A percentile compares a stretch with the other conserved stretches of the same genome.
Conservation (phyloP, 37 sponge, comb jelly and placozoan genomes). For the Chondrosia reniformis region DNA sequence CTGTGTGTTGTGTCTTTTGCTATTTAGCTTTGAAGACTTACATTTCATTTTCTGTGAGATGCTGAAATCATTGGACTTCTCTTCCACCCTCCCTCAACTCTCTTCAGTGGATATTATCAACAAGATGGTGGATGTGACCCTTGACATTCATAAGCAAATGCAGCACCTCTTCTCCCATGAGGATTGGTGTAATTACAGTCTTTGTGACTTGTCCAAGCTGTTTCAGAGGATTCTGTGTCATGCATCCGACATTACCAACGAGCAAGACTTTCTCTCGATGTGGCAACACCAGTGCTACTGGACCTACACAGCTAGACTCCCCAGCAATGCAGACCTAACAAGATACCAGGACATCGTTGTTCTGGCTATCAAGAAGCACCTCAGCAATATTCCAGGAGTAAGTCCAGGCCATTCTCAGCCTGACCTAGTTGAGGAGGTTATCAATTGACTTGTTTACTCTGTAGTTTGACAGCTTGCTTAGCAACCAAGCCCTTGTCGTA, state of each 20-base stretch:
- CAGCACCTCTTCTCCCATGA: neutral
- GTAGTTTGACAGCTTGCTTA: no score
- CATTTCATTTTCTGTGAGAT: neutral
- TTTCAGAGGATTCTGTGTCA: neutral
- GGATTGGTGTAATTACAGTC: neutral
- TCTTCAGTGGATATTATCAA: neutral
- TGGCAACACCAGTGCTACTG: slow-evolving; percentile 78
- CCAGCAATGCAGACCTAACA: slow-evolving; percentile 69
- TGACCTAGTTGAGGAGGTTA: no score
- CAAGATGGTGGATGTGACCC: slow-evolving; percentile 12
- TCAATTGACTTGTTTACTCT: no score
- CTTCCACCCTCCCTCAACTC: neutral
- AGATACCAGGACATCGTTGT: slow-evolving; percentile 69
- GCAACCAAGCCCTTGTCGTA: no score
- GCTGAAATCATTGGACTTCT: neutral
- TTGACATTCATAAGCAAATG: slow-evolving; percentile 12
- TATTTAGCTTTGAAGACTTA: neutral
- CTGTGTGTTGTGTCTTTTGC: neutral
- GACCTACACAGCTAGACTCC: slow-evolving; percentile 56
- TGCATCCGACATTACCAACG: neutral
- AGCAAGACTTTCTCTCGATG: slow-evolving; percentile 47
- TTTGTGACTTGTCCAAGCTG: neutral
- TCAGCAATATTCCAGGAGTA: slow-evolving; percentile 56
- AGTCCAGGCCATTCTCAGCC: no score
- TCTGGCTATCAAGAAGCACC: slow-evolving; percentile 71